phyloP scores from a whole-genome alignment of 2,888 invertebrate species.

The Morpho achilles region DNA sequence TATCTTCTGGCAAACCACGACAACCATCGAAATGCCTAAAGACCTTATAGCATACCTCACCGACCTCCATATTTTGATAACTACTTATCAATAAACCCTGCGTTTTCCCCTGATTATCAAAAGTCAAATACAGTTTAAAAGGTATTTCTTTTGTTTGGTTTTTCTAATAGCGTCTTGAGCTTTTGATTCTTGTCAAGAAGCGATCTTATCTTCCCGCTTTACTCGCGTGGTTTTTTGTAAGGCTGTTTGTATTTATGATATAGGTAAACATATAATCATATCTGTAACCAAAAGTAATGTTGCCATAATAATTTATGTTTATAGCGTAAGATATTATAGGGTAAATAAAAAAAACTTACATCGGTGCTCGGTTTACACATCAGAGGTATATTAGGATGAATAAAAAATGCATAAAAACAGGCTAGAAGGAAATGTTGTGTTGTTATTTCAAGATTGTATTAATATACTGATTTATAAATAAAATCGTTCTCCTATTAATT shows the following conservation, averaged over 20 bases:
- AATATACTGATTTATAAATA: slow-evolving; percentile 31
- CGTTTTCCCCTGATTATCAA: too few species aligned
- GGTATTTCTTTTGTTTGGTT: too few species aligned
- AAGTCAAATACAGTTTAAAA: too few species aligned
- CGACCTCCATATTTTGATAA: too few species aligned
- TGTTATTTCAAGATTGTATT: slow-evolving; percentile 52
- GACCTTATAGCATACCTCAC: too few species aligned
- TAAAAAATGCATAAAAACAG: slow-evolving; percentile 44
- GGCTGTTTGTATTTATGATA: background rate
- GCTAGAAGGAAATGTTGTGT: slow-evolving; percentile 43
- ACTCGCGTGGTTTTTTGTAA: background rate
- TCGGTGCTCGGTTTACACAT: slow-evolving; percentile 68
- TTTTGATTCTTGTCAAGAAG: background rate
- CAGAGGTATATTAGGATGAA: slow-evolving; percentile 44
- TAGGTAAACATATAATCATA: slow-evolving; percentile 28
- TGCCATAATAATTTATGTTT: slow-evolving; percentile 61
- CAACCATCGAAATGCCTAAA: too few species aligned
- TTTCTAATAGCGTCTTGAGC: too few species aligned
- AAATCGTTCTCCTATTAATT: background rate
- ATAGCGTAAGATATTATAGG: slow-evolving; percentile 47
- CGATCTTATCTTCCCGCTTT: background rate
- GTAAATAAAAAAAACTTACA: slow-evolving; percentile 44
- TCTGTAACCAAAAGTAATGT: slow-evolving; percentile 63
- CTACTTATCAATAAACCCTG: too few species aligned
- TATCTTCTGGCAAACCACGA: too few species aligned